Percentiles rank a stretch among this genome's conserved stretches.
Conservation (phyloP, 2,888 invertebrate species). For the Apomyelois bistriatella region DNA sequence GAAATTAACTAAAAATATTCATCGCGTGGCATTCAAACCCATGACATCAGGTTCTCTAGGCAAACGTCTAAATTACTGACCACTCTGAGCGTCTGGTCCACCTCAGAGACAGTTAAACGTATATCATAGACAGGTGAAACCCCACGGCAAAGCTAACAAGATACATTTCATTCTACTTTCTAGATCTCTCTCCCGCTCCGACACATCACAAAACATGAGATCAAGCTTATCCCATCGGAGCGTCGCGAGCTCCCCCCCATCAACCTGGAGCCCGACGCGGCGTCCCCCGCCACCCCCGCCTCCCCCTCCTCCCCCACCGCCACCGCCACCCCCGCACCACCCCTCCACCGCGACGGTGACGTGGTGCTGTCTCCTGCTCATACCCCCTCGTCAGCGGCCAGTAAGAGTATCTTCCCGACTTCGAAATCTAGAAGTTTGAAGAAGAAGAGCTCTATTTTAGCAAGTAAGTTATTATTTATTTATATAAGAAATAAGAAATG, state of each 20-base stretch:
- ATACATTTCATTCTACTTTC: background rate
- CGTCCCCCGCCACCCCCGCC: slow-evolving; percentile 16
- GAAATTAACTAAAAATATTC: too few relatives aligned
- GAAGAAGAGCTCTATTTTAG: slow-evolving; percentile 86
- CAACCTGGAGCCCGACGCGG: slow-evolving; percentile 39
- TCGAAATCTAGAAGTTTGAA: slow-evolving; percentile 82
- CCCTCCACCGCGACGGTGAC: slow-evolving; percentile 21
- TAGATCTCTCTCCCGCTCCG: slow-evolving; percentile 57
- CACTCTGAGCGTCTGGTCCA: too few relatives aligned
- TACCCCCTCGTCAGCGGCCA: slow-evolving; percentile 64
- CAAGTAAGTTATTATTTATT: slow-evolving; percentile 77
- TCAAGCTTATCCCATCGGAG: slow-evolving; percentile 50
- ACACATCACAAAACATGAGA: slow-evolving; percentile 63
- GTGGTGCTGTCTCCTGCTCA: slow-evolving; percentile 14
- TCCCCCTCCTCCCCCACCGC: slow-evolving; percentile 14
- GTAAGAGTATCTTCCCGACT: slow-evolving; percentile 76
- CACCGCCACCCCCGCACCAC: slow-evolving; percentile 15
- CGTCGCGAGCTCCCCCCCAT: slow-evolving; percentile 49
- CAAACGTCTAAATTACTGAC: too few relatives aligned
- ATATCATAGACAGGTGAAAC: too few relatives aligned
- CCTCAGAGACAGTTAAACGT: too few relatives aligned
- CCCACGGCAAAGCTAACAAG: too few relatives aligned
- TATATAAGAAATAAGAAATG: too few relatives aligned
- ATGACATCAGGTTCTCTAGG: too few relatives aligned
- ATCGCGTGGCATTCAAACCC: too few relatives aligned